Conservation (phyloP, 2,888 invertebrate genomes). For the Dryadula phaetusa region DNA sequence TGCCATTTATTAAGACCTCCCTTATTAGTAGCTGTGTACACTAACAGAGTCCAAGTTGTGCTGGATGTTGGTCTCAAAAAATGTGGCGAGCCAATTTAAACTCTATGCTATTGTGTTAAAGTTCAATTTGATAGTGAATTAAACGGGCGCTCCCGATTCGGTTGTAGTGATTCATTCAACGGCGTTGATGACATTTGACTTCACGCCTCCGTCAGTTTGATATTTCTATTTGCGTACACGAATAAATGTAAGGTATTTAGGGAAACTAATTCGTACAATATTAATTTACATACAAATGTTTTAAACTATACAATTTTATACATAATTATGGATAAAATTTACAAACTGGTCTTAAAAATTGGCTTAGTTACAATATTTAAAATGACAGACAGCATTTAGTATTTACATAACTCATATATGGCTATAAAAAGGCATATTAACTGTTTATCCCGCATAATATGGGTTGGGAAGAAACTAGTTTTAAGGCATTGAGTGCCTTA, state of each 20-base stretch:
- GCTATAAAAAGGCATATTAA: too few relatives aligned
- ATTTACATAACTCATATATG: too few relatives aligned
- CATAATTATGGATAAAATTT: too few relatives aligned
- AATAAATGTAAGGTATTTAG: constrained; percentile 48
- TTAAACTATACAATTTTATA: too few relatives aligned
- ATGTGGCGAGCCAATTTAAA: constrained; percentile 49
- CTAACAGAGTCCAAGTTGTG: constrained; percentile 44
- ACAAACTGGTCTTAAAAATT: too few relatives aligned
- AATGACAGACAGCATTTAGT: too few relatives aligned
- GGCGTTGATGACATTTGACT: constrained; percentile 57
- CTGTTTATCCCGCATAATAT: too few relatives aligned
- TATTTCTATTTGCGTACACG: constrained; percentile 52
- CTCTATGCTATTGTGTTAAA: constrained; percentile 46
- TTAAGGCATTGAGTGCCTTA: too few relatives aligned
- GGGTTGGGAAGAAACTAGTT: too few relatives aligned
- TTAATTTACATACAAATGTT: neutral
- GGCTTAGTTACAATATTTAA: too few relatives aligned
- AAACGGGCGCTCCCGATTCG: constrained; percentile 49
- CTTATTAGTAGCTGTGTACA: constrained; percentile 39
- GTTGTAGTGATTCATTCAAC: constrained; percentile 66
- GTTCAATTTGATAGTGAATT: constrained; percentile 44
- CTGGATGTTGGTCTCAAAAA: constrained; percentile 49
- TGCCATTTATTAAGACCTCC: constrained; percentile 46
- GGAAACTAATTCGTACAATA: neutral
- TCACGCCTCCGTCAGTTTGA: constrained; percentile 52